A percentile compares a stretch with the other conserved stretches of the same genome.
These are phyloP conservation scores for Seira ritae DNA, from an alignment of 2,888 invertebrate genomes.

Conservation along the genomic window DNA sequence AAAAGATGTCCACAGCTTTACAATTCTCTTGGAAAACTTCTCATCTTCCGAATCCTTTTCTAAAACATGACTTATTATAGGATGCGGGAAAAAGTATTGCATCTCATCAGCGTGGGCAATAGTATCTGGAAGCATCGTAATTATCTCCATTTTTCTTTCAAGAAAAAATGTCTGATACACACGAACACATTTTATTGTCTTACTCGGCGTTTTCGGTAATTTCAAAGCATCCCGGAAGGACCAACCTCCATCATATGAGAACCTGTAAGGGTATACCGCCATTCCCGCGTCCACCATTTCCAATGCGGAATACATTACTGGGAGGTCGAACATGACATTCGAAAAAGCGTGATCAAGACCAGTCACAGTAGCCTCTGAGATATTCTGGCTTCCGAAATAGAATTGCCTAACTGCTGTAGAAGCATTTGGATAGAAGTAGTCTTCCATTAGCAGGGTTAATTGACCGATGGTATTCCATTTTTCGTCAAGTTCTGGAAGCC, in stretches of 20 bases:
- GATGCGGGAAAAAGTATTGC: conserved; percentile 40
- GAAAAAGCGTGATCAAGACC: too few relatives aligned
- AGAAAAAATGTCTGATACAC: too few relatives aligned
- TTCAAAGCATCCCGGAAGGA: conserved; percentile 1
- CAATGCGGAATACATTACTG: conserved; percentile 18
- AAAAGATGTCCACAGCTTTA: conserved; percentile 41
- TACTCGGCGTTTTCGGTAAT: too few relatives aligned
- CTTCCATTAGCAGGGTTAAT: too few relatives aligned
- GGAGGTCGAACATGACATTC: conserved; percentile 14
- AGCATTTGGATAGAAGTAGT: too few relatives aligned
- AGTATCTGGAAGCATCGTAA: not conserved
- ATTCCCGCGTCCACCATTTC: conserved; percentile 36
- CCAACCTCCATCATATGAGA: not conserved
- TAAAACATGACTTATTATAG: not conserved
- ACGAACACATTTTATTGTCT: too few relatives aligned
- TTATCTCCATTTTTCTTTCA: not conserved
- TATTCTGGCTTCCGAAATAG: too few relatives aligned
- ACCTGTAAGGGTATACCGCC: conserved; percentile 33
- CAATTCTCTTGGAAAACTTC: conserved; percentile 31
- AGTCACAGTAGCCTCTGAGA: too few relatives aligned
- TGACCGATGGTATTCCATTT: too few relatives aligned
- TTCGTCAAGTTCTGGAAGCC: too few relatives aligned
- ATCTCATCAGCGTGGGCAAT: conserved; percentile 39
- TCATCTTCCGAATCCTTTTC: conserved; percentile 21
- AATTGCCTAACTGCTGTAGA: too few relatives aligned